Conservation (phyloP, 2,113 vertebrate species). For the Paradisaea rubra region DNA sequence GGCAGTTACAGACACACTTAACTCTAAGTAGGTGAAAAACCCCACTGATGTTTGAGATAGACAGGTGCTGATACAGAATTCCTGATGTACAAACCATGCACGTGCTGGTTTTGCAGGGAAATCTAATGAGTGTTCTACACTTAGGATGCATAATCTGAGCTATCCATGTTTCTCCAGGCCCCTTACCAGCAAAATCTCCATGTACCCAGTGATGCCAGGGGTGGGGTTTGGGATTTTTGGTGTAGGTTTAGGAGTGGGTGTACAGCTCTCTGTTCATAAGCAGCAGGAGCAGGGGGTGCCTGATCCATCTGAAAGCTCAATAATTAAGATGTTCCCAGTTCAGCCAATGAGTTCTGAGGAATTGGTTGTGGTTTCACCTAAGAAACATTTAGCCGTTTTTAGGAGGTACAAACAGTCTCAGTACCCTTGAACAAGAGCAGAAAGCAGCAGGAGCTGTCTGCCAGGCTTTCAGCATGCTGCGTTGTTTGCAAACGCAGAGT, state of each 20-base stretch:
- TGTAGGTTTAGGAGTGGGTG: background rate
- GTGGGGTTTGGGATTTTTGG: background rate
- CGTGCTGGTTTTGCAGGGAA: background rate
- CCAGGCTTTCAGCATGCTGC: background rate
- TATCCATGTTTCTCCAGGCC: background rate
- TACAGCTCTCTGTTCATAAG: background rate
- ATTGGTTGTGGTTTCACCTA: background rate
- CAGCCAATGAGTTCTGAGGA: background rate
- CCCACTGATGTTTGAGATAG: background rate
- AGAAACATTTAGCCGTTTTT: rapidly evolving
- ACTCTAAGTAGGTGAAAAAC: background rate
- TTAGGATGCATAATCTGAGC: background rate
- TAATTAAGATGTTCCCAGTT: background rate
- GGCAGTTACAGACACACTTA: background rate
- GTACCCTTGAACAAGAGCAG: background rate
- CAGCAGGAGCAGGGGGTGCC: background rate
- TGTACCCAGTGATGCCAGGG: background rate
- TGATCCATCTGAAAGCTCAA: background rate
- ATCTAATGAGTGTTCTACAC: background rate
- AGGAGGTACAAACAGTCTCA: background rate
- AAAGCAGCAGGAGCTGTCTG: background rate
- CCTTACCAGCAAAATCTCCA: rapidly evolving
- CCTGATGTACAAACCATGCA: background rate
- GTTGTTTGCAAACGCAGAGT: background rate
- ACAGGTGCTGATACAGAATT: background rate